These are phyloP conservation scores for Salvelinus namaycush DNA, from an alignment of 2,113 vertebrate genomes.

Conservation along the genomic window DNA sequence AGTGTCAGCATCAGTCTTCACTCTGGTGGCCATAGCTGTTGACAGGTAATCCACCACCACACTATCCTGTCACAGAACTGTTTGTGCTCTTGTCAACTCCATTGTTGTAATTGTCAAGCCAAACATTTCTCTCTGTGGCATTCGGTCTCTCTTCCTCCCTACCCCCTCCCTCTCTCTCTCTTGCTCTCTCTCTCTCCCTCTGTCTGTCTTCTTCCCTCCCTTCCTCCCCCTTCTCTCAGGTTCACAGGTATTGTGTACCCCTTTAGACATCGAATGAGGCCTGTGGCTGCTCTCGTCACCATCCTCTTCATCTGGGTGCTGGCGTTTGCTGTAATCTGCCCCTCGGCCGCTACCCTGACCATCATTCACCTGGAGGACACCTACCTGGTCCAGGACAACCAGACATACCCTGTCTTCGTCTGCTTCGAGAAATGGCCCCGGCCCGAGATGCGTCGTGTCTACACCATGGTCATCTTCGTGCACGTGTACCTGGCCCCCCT, in stretches of 20 bases:
- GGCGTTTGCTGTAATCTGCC: conserved; percentile 51
- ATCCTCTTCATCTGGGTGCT: conserved; percentile 59
- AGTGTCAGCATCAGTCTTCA: conserved; percentile 74
- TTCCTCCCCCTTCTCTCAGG: conserved; percentile 16
- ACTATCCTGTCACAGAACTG: too few species aligned
- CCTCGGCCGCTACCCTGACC: conserved; percentile 47
- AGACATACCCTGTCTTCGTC: conserved; percentile 46
- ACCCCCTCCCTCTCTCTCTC: neutral
- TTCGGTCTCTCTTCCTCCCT: too few species aligned
- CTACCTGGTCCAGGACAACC: conserved; percentile 46
- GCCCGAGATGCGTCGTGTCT: conserved; percentile 40
- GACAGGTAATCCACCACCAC: conserved; percentile 71
- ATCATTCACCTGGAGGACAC: conserved; percentile 42
- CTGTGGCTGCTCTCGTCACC: conserved; percentile 38
- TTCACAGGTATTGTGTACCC: conserved; percentile 56
- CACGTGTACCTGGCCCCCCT: conserved; percentile 54
- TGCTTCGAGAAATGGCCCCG: conserved; percentile 54
- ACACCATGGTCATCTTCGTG: conserved; percentile 55
- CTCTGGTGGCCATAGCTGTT: conserved; percentile 71
- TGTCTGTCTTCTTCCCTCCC: too few species aligned
- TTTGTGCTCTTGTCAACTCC: too few species aligned
- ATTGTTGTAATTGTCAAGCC: too few species aligned
- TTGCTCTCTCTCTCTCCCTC: neutral
- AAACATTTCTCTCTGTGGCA: too few species aligned
- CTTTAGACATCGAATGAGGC: conserved; percentile 47